Evolutionary conservation across 2,888 invertebrate species (phyloP).

Genomic region (Malachius bipustulatus): DNA sequence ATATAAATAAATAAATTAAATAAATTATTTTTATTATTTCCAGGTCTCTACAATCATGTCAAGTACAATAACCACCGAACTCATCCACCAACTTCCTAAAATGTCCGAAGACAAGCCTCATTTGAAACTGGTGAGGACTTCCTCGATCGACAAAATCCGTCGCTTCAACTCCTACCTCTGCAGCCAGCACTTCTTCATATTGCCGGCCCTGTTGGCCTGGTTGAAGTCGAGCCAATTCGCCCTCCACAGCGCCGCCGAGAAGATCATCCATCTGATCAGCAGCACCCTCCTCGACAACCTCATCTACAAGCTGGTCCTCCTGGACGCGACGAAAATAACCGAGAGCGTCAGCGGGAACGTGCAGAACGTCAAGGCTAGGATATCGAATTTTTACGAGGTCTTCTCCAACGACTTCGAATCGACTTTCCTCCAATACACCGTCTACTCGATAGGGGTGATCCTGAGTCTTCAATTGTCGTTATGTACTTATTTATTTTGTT

Average conservation of each 20-base stretch:
- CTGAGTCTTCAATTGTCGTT: conserved; percentile 23
- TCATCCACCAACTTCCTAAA: conserved; percentile 11
- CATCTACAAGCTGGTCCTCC: conserved; percentile 20
- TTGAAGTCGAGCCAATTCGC: conserved; percentile 28
- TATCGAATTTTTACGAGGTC: too few species aligned
- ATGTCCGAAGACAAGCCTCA: conserved; percentile 21
- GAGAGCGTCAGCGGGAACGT: conserved; percentile 7
- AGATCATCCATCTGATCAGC: conserved; percentile 24
- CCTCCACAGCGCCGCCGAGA: conserved; percentile 25
- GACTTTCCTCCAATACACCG: too few species aligned
- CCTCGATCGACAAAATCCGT: conserved; percentile 30
- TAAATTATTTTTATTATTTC: too few species aligned
- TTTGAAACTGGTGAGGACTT: conserved; percentile 24
- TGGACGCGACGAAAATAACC: conserved; percentile 9
- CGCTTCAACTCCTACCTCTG: conserved; percentile 33
- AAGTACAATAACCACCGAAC: conserved; percentile 13
- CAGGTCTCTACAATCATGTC: conserved; percentile 22
- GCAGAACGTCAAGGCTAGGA: conserved; percentile 16
- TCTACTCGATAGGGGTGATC: conserved; percentile 22
- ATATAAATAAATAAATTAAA: too few species aligned
- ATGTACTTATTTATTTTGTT: conserved; percentile 24
- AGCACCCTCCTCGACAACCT: conserved; percentile 22
- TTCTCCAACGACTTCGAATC: conserved; percentile 17
- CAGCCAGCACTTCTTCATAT: conserved; percentile 30
- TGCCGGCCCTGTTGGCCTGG: conserved; percentile 30